Evolutionary conservation across 2,797 vertebrate genomes (phyloP).

Genomic region (Cheirogaleus major): DNA sequence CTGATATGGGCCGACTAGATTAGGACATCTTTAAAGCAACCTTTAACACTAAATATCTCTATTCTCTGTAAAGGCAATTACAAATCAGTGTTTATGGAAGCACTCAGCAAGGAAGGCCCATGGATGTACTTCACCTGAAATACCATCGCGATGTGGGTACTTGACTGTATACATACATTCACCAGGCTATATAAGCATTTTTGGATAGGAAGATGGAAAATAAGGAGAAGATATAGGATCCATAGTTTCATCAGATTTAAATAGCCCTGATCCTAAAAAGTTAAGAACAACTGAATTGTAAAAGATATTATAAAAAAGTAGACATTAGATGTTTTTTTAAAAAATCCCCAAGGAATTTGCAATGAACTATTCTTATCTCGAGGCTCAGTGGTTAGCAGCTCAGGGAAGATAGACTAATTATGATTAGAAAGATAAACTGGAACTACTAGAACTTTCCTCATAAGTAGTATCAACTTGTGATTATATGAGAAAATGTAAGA

Average conservation of each 20-base stretch:
- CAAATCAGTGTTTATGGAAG: slow-evolving; percentile 7
- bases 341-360: not conserved
- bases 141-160: not conserved
- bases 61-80: not conserved
- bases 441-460: not conserved
- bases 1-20: not conserved
- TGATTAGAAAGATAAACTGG: slow-evolving; percentile 10
- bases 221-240: not conserved
- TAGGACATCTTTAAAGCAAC: not conserved
- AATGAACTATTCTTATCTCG: not conserved
- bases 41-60: not conserved
- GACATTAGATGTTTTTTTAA: not conserved
- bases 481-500: not conserved
- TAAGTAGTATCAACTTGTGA: not conserved
- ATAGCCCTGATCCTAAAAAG: not conserved
- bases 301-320: not conserved
- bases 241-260: not conserved
- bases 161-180: not conserved
- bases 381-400: not conserved
- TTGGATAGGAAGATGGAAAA: not conserved
- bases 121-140: not conserved
- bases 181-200: not conserved
- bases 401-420: not conserved
- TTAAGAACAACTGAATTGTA: not conserved
- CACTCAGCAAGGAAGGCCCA: not conserved